Evolutionary conservation across 1,140 invertebrate species (phyloP), one percentile per base, ranked within the genome.

Genomic region (Teleopsis dalmanni): DNA sequence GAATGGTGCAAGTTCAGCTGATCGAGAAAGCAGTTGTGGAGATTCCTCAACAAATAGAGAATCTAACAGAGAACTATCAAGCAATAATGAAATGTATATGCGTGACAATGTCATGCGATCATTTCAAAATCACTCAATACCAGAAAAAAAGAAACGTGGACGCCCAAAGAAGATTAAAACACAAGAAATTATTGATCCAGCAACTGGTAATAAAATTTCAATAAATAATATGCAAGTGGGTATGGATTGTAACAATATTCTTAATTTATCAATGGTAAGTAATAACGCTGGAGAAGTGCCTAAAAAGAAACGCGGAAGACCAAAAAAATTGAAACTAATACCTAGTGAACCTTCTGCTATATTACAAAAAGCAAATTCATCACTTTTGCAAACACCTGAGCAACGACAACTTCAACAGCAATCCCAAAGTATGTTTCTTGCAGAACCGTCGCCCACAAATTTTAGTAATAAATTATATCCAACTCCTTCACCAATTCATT

Each of bases 131-230:
- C 56, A 50, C 7, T 37, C 56, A 9, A 51, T 83, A 23, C 81
- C 84, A 1, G 81, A 82, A n/a, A 90, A 90, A 72, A 92, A 92
- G 73, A 90, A 92, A 65, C 75, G 89, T 14, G 89, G 88, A 1
- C 74, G 89, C 19, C 89, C 89, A 27, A 92, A 92, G 73, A 92
- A 92, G 68, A 82, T 90, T 3, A 85, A 87, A 60, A 80, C 78
- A 3, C 80, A 81, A 65, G 75, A 75, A 26, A 33, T 58, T 16
- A 54, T 53, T 7, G 58, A 64, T 49, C 37, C 54, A 13, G 13
- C 27, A 1, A 52, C 44, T 5, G 55, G 41, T 2, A 55, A 40
- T 36, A 59, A 54, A 50, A 52, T 56, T 7, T 14, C 42, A 10
- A 50, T 56, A 3, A 41, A 45, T 21, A 38, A 50, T 8, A 25